Percentiles rank a stretch among this genome's conserved stretches.
Conservation (phyloP, 2,113 vertebrate genomes). For the Pseudopipra pipra region DNA sequence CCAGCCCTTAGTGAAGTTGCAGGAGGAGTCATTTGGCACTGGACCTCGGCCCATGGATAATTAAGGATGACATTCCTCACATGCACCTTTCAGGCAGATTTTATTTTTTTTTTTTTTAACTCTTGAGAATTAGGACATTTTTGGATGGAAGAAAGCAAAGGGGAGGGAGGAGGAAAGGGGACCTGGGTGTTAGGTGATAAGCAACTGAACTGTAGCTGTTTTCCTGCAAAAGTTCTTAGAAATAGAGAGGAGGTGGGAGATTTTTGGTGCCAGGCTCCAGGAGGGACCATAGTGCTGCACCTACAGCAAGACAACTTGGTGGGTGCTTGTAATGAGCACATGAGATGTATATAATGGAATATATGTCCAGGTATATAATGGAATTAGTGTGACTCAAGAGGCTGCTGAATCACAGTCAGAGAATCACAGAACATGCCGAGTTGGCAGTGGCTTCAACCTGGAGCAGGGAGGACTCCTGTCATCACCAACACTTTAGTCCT, state of each 20-base stretch:
- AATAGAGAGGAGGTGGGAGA: neutral
- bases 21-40: neutral
- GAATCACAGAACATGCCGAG: neutral
- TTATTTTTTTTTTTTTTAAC: neutral
- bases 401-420: neutral
- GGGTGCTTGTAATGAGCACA: accelerated
- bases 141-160: neutral
- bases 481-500: accelerated
- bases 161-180: neutral
- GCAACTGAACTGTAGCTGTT: neutral
- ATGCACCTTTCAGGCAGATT: neutral
- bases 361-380: neutral
- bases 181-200: neutral
- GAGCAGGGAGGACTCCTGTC: neutral
- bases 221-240: neutral
- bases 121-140: neutral
- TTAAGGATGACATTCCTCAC: neutral
- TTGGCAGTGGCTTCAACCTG: neutral
- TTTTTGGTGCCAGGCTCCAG: neutral
- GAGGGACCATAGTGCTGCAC: accelerated
- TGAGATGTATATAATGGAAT: neutral
- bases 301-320: accelerated
- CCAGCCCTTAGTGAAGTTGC: neutral
- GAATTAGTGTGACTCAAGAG: neutral
- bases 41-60: neutral